Evolutionary conservation across 2,113 vertebrate genomes (phyloP).

Genomic region (Sinosuthora webbiana): DNA sequence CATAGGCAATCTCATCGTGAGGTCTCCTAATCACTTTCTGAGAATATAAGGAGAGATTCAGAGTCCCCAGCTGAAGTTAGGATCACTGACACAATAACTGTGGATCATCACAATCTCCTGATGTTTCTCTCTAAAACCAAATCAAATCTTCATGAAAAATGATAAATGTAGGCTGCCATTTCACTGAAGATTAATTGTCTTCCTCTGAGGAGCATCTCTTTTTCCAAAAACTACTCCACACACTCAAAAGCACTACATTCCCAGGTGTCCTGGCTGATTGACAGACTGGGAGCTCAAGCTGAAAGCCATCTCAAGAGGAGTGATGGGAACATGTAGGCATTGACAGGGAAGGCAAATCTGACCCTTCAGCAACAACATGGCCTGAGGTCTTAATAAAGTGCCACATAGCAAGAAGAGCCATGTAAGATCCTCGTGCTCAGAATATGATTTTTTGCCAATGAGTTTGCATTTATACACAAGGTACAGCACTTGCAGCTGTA

Average conservation of each 20-base stretch:
- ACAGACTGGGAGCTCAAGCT: neutral
- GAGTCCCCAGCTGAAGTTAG: neutral
- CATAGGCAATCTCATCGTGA: neutral
- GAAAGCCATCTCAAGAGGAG: neutral
- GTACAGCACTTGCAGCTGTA: neutral
- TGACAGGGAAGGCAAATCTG: neutral
- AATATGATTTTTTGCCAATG: neutral
- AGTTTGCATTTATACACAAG: neutral
- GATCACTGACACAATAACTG: neutral
- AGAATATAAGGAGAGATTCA: neutral
- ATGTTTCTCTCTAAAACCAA: neutral
- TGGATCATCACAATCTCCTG: neutral
- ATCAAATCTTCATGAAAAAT: neutral
- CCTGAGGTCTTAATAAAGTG: neutral
- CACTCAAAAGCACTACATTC: neutral
- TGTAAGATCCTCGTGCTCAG: neutral
- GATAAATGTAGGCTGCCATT: neutral
- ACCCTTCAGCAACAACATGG: neutral
- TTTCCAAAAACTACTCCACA: neutral
- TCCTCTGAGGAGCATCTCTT: neutral
- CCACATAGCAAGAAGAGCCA: neutral
- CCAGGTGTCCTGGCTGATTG: neutral
- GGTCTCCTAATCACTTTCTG: neutral
- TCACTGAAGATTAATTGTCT: neutral
- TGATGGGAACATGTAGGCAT: neutral